A percentile compares a stretch with the other conserved stretches of the same genome.
Evolutionary conservation across 2,113 vertebrate species (phyloP).

Genomic region (Antigone vipio): DNA sequence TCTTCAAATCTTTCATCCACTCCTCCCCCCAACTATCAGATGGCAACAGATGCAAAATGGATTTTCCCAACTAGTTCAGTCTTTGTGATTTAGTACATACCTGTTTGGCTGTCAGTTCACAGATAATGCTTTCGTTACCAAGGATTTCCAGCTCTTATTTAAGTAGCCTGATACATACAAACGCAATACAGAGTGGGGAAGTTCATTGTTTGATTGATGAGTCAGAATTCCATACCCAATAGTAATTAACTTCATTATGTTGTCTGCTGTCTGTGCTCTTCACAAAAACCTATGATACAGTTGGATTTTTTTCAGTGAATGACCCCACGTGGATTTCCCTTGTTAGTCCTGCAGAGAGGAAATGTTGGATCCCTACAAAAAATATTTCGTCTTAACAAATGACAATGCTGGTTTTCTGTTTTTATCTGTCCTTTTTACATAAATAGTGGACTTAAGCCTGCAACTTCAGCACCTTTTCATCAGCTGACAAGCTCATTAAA

Average conservation of each 20-base stretch:
- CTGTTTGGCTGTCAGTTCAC: not conserved
- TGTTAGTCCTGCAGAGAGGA: not conserved
- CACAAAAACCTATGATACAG: not conserved
- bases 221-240: not conserved
- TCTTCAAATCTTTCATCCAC: not conserved
- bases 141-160: not conserved
- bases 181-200: not conserved
- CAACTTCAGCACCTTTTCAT: not conserved
- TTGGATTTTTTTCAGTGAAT: not conserved
- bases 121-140: not conserved
- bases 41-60: not conserved
- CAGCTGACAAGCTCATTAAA: not conserved
- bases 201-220: not conserved
- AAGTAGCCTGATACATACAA: not conserved
- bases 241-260: not conserved
- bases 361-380: not conserved
- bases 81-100: not conserved
- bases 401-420: not conserved
- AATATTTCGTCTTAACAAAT: not conserved
- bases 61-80: not conserved
- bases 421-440: not conserved
- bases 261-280: not conserved
- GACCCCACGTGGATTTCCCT: not conserved
- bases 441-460: not conserved
- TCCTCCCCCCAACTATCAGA: not conserved